phyloP scores from a whole-genome alignment of 2,888 invertebrate genomes.

The Pteria penguin region DNA sequence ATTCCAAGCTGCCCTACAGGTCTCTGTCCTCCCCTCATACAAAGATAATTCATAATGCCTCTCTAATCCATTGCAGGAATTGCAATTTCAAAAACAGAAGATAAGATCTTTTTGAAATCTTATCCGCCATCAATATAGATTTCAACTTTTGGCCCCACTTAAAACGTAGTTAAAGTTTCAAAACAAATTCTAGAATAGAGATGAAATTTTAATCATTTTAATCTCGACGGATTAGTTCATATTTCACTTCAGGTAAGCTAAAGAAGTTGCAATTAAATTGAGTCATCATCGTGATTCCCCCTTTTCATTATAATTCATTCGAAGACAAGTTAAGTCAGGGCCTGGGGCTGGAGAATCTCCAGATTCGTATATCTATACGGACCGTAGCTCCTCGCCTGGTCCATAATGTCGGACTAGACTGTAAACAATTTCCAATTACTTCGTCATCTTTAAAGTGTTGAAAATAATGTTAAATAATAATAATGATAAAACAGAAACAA shows the following conservation, averaged over 20 bases:
- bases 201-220: background rate
- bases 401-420: no score
- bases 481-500: no score
- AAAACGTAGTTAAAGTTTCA: background rate
- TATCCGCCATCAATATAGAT: background rate
- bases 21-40: background rate
- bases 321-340: background rate
- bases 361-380: no score
- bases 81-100: background rate
- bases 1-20: background rate
- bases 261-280: background rate
- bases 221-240: background rate
- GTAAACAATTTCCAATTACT: no score
- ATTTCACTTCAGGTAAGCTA: background rate
- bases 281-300: background rate
- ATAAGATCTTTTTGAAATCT: background rate
- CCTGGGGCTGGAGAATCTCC: background rate
- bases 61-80: background rate
- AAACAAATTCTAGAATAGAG: background rate
- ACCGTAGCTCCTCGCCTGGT: no score
- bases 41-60: background rate
- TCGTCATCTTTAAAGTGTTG: no score
- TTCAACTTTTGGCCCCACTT: background rate
- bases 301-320: background rate
- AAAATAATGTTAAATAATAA: no score